Percentiles rank a stretch among this genome's conserved stretches.
phyloP scores from a whole-genome alignment of 2,888 invertebrate species.

The Caenorhabditis sulstoni region DNA sequence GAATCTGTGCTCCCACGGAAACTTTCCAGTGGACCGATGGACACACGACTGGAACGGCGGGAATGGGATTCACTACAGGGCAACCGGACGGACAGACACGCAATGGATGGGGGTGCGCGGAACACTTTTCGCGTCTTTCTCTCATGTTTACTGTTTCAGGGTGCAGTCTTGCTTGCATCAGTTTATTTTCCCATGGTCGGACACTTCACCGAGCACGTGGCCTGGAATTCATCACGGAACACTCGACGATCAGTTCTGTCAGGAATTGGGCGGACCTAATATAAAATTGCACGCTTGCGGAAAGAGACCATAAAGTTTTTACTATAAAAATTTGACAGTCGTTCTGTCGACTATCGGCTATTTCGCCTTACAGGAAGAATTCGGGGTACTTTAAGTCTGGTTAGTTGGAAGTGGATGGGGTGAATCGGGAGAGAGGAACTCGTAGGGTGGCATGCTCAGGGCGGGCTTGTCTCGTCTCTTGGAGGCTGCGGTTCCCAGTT shows the following conservation, averaged over 20 bases:
- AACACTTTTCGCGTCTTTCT: not conserved
- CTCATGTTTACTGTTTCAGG: not conserved
- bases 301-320: constrained; percentile 3
- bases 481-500: no score
- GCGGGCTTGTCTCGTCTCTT: no score
- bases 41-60: constrained; percentile 12
- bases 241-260: not conserved
- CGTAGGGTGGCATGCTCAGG: no score
- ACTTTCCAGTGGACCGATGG: constrained; percentile 33
- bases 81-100: not conserved
- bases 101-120: not conserved
- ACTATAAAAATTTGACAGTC: no score
- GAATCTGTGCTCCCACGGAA: not conserved
- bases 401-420: no score
- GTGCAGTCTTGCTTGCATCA: not conserved
- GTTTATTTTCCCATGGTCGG: not conserved
- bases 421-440: no score
- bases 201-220: not conserved
- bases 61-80: not conserved
- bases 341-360: no score
- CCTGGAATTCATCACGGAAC: not conserved
- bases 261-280: not conserved
- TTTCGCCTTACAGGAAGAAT: no score
- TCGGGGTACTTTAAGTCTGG: no score
- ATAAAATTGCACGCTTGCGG: constrained; percentile 5